Evolutionary conservation across 2,888 invertebrate species (phyloP).

Genomic region (Unio delphinus): DNA sequence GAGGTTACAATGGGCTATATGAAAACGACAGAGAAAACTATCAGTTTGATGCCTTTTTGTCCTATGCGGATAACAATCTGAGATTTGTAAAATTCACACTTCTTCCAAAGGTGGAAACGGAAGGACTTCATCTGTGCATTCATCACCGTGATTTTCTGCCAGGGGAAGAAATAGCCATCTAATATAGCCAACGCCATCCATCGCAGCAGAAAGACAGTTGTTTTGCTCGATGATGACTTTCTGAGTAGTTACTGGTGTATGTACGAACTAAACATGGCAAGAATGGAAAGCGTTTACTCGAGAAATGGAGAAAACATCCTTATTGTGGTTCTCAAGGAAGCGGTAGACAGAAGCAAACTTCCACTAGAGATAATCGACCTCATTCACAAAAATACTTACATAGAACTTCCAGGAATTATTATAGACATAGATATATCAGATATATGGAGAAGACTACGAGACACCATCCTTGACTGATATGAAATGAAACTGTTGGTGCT

Average conservation of each 20-base stretch:
- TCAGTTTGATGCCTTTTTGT: constrained; percentile 35
- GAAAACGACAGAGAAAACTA: constrained; percentile 6
- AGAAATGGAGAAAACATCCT: constrained; percentile 6
- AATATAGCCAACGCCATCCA: constrained; percentile 40
- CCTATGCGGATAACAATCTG: constrained; percentile 23
- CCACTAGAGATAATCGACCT: constrained; percentile 15
- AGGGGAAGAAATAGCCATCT: constrained; percentile 33
- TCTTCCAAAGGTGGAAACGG: constrained; percentile 10
- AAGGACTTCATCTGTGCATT: constrained; percentile 32
- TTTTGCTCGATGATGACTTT: constrained; percentile 31
- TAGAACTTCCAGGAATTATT: background rate
- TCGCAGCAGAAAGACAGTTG: constrained; percentile 38
- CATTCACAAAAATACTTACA: constrained; percentile 6
- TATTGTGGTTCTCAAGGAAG: constrained; percentile 12
- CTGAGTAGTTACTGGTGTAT: constrained; percentile 39
- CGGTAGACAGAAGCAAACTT: constrained; percentile 2
- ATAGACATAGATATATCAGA: too few species aligned
- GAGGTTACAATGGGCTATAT: constrained; percentile 2
- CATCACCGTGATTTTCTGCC: constrained; percentile 43
- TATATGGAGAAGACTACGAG: too few species aligned
- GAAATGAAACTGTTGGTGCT: too few species aligned
- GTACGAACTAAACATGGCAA: constrained; percentile 45
- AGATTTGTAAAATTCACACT: constrained; percentile 12
- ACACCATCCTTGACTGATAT: too few species aligned
- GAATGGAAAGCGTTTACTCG: constrained; percentile 34